These are phyloP conservation scores for Diorhabda elongata DNA, from an alignment of 1,140 invertebrate species.

Conservation along the genomic window DNA sequence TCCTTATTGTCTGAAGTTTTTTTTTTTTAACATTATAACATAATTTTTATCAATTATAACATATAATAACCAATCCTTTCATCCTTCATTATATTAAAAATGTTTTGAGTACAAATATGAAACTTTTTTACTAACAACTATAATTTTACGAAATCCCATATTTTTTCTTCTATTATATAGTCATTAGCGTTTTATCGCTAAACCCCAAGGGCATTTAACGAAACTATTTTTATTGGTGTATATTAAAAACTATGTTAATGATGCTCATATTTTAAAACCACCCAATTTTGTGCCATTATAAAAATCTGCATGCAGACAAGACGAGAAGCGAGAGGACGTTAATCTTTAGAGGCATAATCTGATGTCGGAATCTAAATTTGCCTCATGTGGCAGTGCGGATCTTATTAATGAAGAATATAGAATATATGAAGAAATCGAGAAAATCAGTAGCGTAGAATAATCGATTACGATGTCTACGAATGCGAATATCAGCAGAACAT, in stretches of 20 bases:
- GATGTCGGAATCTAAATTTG: conserved; percentile 11
- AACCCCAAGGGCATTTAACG: not conserved
- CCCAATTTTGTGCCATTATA: conserved; percentile 17
- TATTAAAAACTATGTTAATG: not conserved
- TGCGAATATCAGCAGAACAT: too few species aligned
- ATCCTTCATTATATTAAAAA: too few species aligned
- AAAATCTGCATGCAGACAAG: conserved; percentile 16
- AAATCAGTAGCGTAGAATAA: not conserved
- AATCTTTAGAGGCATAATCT: conserved; percentile 19
- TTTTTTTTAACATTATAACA: too few species aligned
- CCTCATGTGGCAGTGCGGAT: conserved; percentile 13
- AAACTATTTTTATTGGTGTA: not conserved
- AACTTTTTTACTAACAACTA: too few species aligned
- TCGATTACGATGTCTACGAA: too few species aligned
- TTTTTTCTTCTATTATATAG: not conserved
- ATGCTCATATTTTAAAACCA: conserved; percentile 11
- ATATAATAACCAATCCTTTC: too few species aligned
- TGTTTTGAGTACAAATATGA: too few species aligned
- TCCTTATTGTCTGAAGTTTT: too few species aligned
- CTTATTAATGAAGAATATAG: conserved; percentile 33
- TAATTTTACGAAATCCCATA: not conserved
- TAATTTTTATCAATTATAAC: too few species aligned
- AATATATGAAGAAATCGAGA: conserved; percentile 23
- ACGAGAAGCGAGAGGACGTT: conserved; percentile 18
- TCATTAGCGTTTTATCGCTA: not conserved